Evolutionary conservation across 1,140 invertebrate species (phyloP).

Genomic region (Lerema accius): DNA sequence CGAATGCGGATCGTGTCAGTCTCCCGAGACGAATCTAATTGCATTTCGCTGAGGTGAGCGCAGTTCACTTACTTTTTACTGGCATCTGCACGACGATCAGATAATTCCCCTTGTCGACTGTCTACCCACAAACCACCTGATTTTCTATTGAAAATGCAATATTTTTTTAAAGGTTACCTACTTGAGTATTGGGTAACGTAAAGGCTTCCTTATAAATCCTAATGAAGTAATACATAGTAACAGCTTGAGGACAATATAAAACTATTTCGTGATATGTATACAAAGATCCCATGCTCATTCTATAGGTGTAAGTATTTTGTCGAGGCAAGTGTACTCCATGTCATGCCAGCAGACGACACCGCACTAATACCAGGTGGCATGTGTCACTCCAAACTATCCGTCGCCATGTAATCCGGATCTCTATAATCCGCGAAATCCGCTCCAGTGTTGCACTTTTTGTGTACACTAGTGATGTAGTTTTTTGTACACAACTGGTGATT

Average conservation of each 20-base stretch:
- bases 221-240: no score
- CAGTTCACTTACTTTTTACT: constrained; percentile 73
- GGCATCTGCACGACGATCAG: constrained; percentile 58
- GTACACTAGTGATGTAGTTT: neutral
- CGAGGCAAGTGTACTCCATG: neutral
- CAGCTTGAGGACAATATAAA: no score
- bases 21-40: constrained; percentile 78
- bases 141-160: constrained; percentile 9
- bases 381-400: constrained; percentile 29
- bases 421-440: constrained; percentile 21
- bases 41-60: constrained; percentile 80
- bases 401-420: constrained; percentile 18
- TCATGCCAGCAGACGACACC: constrained; percentile 17
- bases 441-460: constrained; percentile 1
- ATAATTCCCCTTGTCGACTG: constrained; percentile 47
- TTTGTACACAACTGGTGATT: neutral
- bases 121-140: constrained; percentile 25
- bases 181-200: no score
- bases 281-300: no score
- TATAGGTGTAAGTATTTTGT: no score
- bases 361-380: constrained; percentile 30
- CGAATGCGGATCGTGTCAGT: constrained; percentile 53
- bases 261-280: no score
- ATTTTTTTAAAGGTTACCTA: no score
- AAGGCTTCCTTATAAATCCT: no score